Base-by-base conservation (phyloP, 1,140 invertebrate species). In the Pachypeltis micranthus region DNA sequence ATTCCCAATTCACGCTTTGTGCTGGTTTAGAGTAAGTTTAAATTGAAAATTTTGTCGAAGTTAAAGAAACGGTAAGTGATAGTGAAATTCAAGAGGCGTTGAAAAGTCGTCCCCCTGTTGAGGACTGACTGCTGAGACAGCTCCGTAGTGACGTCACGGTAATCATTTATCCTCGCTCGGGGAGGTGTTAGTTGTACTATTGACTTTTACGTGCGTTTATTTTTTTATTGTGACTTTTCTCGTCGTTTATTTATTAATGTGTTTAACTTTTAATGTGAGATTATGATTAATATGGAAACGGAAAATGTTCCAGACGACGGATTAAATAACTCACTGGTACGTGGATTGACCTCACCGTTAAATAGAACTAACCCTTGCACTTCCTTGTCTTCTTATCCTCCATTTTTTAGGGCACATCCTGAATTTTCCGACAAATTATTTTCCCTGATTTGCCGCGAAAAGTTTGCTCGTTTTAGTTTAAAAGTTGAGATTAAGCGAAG, bases 241-340 rank as follows among this genome's bases (percentile, higher is more conserved):
- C 21, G 4, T 51, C 12, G 21, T 10, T 7, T 21, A n/a, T 51
- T 4, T 51, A 51, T 64, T 61, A 66, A 31, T 28, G 34, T 66
- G 63, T 66, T 62, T 66, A 60, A 64, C 47, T 54, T 51, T 61
- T 44, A 57, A 54, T 61, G 67, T 63, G 67, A 65, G 59, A 75
- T 70, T 69, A 79, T 80, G 79, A 79, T 81, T 74, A 81, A 80
- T 75, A 83, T 83, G 81, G 81, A 83, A 78, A 83, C 81, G 68
- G 81, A 83, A 74, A 82, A 81, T 74, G 76, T 79, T 64, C 78
- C 80, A 71, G 80, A 82, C 71, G 81, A 83, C 72, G 74, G 78
- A 66, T 79, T 77, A 69, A 76, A 75, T 62, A 80, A 78, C 75
- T 74, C 76, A 66, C 80, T 82, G 80, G 81, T 82, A 73, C 71